Base-by-base conservation (phyloP, 1,140 invertebrate species). In the Palaemon carinicauda region DNA sequence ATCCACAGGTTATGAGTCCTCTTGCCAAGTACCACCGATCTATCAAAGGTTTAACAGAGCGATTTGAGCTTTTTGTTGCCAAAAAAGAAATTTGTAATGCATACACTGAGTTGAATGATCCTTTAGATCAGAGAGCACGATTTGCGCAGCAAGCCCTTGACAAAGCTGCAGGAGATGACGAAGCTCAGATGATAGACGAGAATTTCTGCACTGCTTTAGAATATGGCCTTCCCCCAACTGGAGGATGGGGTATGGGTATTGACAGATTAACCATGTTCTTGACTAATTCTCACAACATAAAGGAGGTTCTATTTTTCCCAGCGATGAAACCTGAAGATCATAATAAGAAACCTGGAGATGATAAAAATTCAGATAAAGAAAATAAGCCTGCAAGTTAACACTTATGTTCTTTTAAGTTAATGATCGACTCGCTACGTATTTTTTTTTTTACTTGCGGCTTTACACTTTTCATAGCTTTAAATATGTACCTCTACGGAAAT, bases 21-120 rank as follows among this genome's bases (percentile, higher is more conserved):
- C 93, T 99, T 73, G 98, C 99, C 60, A 99, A 99, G 92, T 99
- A 97, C 93, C 99, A 99, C 92, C 94, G 98, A 82, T 94, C 94
- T 33, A 93, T 94, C 73, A 94, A 94, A 5, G 98, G 98, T 7
- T 92, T 99, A 19, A 99, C 98, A 0, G 98, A 99, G 92, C 94
- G 98, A 88, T 99, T 99, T 93, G 99, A 99, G 92, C 92, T 99
- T 80, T 99, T 99, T 93, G 95, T 98, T 0, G 96, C 97, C 94
- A 98, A 97, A 91, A 98, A 98, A 91, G 99, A 99, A 93, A 93
- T 99, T 83, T 97, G 96, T 90, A 99, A 99, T 93, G 98, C 99
- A 0, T 99, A 99, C 91, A 99, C 99, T 0, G 99, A 99, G 92
- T 95, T 99, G 90, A 99, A 99, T 91, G 99, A 99, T 93, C 98